Conservation (phyloP, 2,113 vertebrate species). For the Pelodiscus sinensis region DNA sequence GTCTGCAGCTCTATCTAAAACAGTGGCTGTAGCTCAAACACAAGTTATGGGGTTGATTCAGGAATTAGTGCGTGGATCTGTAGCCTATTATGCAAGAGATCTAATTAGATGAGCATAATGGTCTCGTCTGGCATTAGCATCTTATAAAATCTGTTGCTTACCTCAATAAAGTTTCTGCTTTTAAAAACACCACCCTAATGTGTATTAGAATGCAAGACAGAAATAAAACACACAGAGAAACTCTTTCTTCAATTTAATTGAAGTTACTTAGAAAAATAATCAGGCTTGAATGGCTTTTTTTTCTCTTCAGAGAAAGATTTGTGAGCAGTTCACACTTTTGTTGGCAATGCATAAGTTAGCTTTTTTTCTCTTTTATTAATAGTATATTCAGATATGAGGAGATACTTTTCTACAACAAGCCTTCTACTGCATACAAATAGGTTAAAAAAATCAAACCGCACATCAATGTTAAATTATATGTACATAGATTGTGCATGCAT, state of each 20-base stretch:
- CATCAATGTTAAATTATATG: conserved; percentile 72
- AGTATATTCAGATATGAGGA: conserved; percentile 75
- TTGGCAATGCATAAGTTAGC: conserved; percentile 78
- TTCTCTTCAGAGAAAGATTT: conserved; percentile 72
- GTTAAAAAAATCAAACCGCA: conserved; percentile 68
- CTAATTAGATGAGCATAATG: background rate
- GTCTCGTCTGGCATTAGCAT: background rate
- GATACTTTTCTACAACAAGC: conserved; percentile 74
- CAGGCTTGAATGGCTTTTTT: conserved; percentile 84
- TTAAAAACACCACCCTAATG: background rate
- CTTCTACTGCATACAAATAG: conserved; percentile 79
- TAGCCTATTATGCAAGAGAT: background rate
- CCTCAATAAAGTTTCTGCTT: background rate
- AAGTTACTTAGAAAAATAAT: conserved; percentile 89
- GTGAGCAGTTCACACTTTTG: conserved; percentile 76
- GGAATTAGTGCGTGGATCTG: background rate
- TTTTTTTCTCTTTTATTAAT: conserved; percentile 68
- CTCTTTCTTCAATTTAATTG: conserved; percentile 83
- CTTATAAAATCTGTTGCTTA: background rate
- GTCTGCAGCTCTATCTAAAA: background rate
- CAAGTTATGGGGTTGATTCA: background rate
- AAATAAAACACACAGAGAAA: conserved; percentile 70
- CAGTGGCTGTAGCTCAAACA: background rate
- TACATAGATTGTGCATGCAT: conserved; percentile 77
- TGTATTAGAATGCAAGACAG: background rate